Evolutionary conservation across 2,113 vertebrate species (phyloP).

Genomic region (Uropsilus gracilis): DNA sequence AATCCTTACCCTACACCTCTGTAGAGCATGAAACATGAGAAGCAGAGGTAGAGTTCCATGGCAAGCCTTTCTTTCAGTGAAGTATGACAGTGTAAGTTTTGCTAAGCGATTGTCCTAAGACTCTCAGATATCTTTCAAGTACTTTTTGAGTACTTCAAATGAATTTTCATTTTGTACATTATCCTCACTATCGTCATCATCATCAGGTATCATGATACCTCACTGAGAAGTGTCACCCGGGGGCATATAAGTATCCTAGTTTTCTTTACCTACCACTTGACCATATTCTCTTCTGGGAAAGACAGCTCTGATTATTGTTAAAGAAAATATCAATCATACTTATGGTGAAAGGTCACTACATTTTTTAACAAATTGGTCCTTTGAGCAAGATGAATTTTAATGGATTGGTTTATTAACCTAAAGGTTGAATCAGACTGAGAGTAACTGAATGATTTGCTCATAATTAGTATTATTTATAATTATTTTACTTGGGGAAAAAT

Average conservation of each 20-base stretch:
- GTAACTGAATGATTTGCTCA: conserved; percentile 88
- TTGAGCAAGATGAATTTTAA: conserved; percentile 89
- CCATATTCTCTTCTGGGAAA: conserved; percentile 58
- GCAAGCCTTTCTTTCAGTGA: background rate
- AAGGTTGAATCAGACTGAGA: conserved; percentile 86
- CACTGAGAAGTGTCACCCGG: background rate
- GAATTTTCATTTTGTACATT: background rate
- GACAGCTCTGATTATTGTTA: conserved; percentile 78
- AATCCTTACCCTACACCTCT: background rate
- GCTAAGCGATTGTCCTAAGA: background rate
- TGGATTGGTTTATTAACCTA: conserved; percentile 89
- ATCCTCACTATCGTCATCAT: background rate
- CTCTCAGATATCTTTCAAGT: background rate
- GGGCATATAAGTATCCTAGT: background rate
- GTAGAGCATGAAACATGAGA: background rate
- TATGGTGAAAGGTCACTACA: conserved; percentile 82
- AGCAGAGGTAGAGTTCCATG: background rate
- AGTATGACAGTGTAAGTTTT: background rate
- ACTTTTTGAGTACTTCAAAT: conserved; percentile 17
- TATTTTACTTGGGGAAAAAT: conserved; percentile 89
- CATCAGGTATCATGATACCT: background rate
- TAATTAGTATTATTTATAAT: conserved; percentile 92
- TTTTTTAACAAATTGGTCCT: conserved; percentile 85
- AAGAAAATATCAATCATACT: conserved; percentile 87
- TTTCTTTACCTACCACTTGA: conserved; percentile 43